Evolutionary conservation across 2,797 vertebrate species (phyloP), one percentile per base, ranked within the genome.

Genomic region (Hoplostethus mediterraneus): DNA sequence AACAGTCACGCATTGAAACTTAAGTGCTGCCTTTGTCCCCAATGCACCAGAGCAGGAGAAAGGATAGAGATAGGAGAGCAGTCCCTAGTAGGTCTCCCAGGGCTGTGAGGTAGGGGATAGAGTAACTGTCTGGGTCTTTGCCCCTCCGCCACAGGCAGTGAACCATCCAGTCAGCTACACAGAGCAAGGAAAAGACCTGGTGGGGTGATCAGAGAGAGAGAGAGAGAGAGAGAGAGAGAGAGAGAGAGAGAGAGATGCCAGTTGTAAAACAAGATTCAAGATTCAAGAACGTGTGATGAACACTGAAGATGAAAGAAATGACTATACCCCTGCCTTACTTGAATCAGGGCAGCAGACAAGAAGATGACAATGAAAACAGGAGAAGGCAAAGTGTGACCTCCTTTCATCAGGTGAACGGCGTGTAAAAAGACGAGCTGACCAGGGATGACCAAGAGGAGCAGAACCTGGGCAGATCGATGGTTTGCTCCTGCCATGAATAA

Each of bases 101-200:
- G 0, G 97, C 97, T 2, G 98, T 99, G 30, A 99, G 95, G 73
- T 99, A 99, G 13, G 97, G 98, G 82, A 99, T 98, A 55, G 97
- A 96, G 90, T 97, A 97, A 62, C 96, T 98, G 73, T 99, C 97
- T 0, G 98, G 97, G 80, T 99, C 97, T 90, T 97, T 97, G 40
- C 95, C 93, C 84, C 91, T 96, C 75, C 94, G 93, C 97, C 98
- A 99, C 83, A 98, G 94, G 85, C 93, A 96, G 74, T 96, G 97
- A 45, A 98, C 96, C 96, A 98, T 94, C 88, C 95, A 97, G 89
- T 99, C 97, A 25, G 97, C 97, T 25, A 95, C 86, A 87, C 94
- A 96, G 73, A 99, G 91, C 73, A 99, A 90, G 64, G 87, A 87
- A 67, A 96, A 95, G 40, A 98, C 97, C 98, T 99, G 47, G 28